Conservation (phyloP, 2,113 vertebrate genomes). For the Alethe castanea region DNA sequence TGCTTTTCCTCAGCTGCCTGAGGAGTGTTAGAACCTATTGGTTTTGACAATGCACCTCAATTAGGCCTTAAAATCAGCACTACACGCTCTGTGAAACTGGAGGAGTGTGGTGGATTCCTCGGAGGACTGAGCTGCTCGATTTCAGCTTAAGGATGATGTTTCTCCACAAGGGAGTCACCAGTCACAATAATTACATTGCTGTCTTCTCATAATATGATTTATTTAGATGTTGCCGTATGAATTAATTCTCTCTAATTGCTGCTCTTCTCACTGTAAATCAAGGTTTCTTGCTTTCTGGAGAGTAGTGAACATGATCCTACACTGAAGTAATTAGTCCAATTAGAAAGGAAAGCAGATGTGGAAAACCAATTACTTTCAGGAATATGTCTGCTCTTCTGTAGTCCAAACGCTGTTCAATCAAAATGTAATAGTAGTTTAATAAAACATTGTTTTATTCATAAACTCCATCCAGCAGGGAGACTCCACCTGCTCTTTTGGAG, state of each 20-base stretch:
- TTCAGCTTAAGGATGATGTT: constrained; percentile 68
- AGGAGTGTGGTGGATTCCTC: not conserved
- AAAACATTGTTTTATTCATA: constrained; percentile 73
- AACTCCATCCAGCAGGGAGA: not conserved
- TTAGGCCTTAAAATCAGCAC: constrained; percentile 43
- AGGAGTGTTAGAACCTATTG: constrained; percentile 41
- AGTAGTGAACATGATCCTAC: constrained; percentile 76
- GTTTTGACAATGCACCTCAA: constrained; percentile 58
- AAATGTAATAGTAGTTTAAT: constrained; percentile 70
- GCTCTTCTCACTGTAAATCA: constrained; percentile 79
- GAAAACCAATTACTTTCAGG: constrained; percentile 81
- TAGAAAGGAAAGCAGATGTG: constrained; percentile 82
- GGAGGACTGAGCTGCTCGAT: constrained; percentile 36
- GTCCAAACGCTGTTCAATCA: constrained; percentile 68
- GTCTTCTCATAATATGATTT: constrained; percentile 81
- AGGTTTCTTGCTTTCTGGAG: constrained; percentile 76
- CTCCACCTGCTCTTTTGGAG: constrained; percentile 21
- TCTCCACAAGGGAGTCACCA: constrained; percentile 73
- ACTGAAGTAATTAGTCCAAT: constrained; percentile 81
- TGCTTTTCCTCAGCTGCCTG: not conserved
- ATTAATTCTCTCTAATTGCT: constrained; percentile 83
- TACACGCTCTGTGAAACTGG: not conserved
- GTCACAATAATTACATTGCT: constrained; percentile 81
- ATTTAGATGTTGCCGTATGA: constrained; percentile 82
- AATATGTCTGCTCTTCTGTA: constrained; percentile 67